These are phyloP conservation scores for Dexiosoma caninum DNA, from an alignment of 2,888 invertebrate genomes.

Conservation along the genomic window DNA sequence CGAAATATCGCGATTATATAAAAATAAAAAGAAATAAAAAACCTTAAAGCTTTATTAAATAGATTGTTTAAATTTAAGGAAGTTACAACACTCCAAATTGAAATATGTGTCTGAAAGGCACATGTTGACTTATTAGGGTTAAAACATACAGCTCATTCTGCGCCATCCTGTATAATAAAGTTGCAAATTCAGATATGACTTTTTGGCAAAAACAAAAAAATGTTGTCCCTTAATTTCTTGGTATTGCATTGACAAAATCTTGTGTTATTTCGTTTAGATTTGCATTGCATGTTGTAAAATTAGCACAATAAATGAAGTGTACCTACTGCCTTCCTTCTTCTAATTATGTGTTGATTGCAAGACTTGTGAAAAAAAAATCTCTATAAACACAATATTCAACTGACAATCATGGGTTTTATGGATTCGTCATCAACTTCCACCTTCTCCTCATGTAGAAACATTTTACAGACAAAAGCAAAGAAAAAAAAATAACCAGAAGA, in stretches of 20 bases:
- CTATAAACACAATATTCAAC: conserved; percentile 21
- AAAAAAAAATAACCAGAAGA: conserved; percentile 12
- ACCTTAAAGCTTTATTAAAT: no score
- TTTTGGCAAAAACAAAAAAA: no score
- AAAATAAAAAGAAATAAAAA: no score
- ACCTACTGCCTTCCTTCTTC: conserved; percentile 7
- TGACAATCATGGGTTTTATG: conserved; percentile 51
- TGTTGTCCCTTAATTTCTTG: no score
- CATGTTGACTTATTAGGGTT: no score
- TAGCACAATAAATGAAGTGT: neutral
- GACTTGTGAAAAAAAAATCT: neutral
- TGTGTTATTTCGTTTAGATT: conserved; percentile 13
- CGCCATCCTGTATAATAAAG: no score
- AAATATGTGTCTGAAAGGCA: no score
- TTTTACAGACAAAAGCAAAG: neutral
- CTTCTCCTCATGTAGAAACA: conserved; percentile 7
- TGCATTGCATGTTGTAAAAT: neutral
- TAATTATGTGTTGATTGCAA: neutral
- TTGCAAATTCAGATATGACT: no score
- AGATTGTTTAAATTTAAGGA: no score
- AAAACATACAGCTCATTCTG: no score
- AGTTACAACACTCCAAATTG: no score
- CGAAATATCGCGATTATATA: no score
- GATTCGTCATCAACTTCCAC: conserved; percentile 50
- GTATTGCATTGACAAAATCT: conserved; percentile 39